Percentiles rank a stretch among this genome's conserved stretches.
phyloP scores from a whole-genome alignment of 2,113 vertebrate species.

The zebrafish (Danio rerio) region DNA sequence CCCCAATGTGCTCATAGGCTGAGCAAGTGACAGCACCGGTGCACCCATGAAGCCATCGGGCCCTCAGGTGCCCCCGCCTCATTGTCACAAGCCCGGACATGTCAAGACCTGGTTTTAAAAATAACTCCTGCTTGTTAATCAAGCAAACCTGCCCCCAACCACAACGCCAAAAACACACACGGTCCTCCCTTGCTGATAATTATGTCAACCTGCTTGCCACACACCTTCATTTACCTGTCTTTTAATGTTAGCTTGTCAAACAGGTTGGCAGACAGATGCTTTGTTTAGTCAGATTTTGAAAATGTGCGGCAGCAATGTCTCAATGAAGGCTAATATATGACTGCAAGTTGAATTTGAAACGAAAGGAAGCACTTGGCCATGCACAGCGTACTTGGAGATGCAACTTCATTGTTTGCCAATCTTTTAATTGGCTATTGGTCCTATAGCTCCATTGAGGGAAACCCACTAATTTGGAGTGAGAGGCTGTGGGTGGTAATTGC shows the following conservation, averaged over 20 bases:
- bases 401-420: conserved; percentile 33
- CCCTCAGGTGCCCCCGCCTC: conserved; percentile 63
- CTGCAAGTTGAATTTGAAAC: conserved; percentile 40
- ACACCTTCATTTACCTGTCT: conserved; percentile 55
- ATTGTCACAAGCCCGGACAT: conserved; percentile 79
- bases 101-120: conserved; percentile 66
- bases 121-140: conserved; percentile 61
- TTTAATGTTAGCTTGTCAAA: conserved; percentile 54
- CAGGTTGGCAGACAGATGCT: conserved; percentile 44
- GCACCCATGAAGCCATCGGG: conserved; percentile 81
- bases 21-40: conserved; percentile 83
- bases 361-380: conserved; percentile 23
- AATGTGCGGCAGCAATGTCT: conserved; percentile 15
- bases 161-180: conserved; percentile 30
- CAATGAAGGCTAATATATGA: conserved; percentile 34
- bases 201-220: conserved; percentile 54
- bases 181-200: conserved; percentile 55
- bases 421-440: conserved; percentile 44
- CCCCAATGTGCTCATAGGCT: conserved; percentile 40
- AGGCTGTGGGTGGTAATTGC: conserved; percentile 27
- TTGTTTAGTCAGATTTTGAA: conserved; percentile 37
- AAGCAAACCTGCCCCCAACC: conserved; percentile 36
- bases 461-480: conserved; percentile 10
- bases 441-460: conserved; percentile 10
- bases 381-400: conserved; percentile 21